Percentiles rank a stretch among this genome's conserved stretches.
phyloP scores from a whole-genome alignment of 1,140 invertebrate species.

The Drosophila saltans region DNA sequence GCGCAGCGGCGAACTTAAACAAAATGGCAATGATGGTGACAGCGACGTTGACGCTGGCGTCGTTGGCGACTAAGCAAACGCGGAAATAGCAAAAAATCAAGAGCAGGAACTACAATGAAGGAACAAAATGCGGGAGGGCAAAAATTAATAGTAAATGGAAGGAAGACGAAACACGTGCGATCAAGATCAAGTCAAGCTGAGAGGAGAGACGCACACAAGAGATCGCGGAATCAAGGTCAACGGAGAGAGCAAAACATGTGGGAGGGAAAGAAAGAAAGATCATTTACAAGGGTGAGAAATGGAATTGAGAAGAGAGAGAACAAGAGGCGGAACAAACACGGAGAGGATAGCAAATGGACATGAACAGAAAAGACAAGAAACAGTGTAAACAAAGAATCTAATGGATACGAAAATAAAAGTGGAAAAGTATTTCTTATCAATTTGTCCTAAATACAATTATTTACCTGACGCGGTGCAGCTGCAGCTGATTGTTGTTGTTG shows the following conservation, averaged over 20 bases:
- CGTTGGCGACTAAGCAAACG: background rate
- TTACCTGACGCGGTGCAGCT: constrained; percentile 37
- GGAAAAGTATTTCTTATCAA: constrained; percentile 35
- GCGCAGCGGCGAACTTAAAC: constrained; percentile 12
- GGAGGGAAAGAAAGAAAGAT: constrained; percentile 6
- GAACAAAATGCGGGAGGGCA: constrained; percentile 13
- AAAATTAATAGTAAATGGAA: background rate
- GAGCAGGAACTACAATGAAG: background rate
- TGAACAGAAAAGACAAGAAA: constrained; percentile 8
- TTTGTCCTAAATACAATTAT: constrained; percentile 30
- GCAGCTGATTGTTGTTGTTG: constrained; percentile 28
- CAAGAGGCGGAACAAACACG: constrained; percentile 30
- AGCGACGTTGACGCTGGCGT: background rate
- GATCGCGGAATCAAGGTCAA: constrained; percentile 18
- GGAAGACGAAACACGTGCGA: constrained; percentile 24
- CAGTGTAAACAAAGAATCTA: constrained; percentile 9
- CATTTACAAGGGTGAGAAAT: background rate
- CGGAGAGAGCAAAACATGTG: constrained; percentile 5
- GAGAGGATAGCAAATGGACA: too few species aligned
- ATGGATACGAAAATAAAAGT: constrained; percentile 7
- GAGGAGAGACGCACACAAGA: constrained; percentile 2
- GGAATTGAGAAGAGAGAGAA: background rate
- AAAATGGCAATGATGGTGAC: constrained; percentile 13
- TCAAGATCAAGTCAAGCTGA: background rate
- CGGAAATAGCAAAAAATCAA: constrained; percentile 10